Evolutionary conservation across 2,113 vertebrate genomes (phyloP).

Genomic region (Cepphus grylle): DNA sequence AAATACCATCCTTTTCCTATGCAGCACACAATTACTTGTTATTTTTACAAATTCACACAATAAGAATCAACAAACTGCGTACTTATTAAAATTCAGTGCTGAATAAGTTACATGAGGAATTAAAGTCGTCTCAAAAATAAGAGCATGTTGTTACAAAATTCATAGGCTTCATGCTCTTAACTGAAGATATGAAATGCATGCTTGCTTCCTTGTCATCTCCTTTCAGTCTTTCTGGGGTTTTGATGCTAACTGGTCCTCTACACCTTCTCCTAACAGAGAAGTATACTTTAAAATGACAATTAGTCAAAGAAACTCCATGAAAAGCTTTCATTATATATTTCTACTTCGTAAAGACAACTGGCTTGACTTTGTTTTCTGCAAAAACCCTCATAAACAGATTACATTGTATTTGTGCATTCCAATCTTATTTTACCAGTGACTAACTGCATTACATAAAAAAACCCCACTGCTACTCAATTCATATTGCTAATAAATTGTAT

Average conservation of each 20-base stretch:
- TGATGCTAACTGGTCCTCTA: neutral
- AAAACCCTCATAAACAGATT: neutral
- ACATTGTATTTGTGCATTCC: constrained; percentile 39
- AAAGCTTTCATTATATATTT: neutral
- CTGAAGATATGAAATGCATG: neutral
- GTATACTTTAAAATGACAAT: neutral
- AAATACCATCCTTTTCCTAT: constrained; percentile 20
- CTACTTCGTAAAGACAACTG: neutral
- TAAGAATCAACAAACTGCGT: constrained; percentile 14
- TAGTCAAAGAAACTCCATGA: neutral
- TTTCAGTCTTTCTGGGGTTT: neutral
- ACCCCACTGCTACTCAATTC: constrained; percentile 9
- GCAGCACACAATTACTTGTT: constrained; percentile 8
- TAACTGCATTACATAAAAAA: constrained; percentile 32
- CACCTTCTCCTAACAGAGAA: neutral
- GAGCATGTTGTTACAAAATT: neutral
- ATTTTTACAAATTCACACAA: constrained; percentile 54
- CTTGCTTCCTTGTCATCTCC: neutral
- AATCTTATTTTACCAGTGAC: constrained; percentile 47
- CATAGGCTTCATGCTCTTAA: neutral
- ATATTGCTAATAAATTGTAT: constrained; percentile 44
- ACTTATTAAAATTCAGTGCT: constrained; percentile 37
- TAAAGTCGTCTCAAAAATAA: neutral
- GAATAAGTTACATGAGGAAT: constrained; percentile 16
- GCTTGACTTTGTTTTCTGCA: neutral